Percentiles rank a stretch among this genome's conserved stretches.
Evolutionary conservation across 2,113 vertebrate species (phyloP).

Genomic region (Grammomys surdaster): DNA sequence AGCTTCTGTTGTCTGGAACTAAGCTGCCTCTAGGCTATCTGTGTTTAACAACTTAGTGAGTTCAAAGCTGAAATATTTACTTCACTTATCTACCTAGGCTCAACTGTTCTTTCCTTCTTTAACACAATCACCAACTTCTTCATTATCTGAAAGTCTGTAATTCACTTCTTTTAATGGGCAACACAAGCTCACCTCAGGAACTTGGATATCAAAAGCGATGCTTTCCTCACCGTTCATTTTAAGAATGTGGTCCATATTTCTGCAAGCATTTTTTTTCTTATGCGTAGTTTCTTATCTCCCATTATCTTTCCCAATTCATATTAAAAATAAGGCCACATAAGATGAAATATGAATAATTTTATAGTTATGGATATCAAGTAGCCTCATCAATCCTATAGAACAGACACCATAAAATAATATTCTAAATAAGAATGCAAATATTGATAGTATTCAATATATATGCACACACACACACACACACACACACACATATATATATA

Average conservation of each 20-base stretch:
- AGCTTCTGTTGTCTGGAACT: slow-evolving; percentile 7
- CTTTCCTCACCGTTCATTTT: not conserved
- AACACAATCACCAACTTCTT: not conserved
- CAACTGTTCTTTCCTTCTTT: not conserved
- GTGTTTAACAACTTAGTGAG: not conserved
- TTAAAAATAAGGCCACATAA: not conserved
- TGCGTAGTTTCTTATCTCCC: not conserved
- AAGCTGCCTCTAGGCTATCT: slow-evolving; percentile 29
- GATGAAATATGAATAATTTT: slow-evolving; percentile 37
- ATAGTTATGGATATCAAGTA: not conserved
- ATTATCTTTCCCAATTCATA: not conserved
- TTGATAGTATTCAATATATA: not conserved
- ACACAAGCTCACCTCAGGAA: not conserved
- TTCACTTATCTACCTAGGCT: not conserved
- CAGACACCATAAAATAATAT: not conserved
- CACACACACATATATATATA: not conserved
- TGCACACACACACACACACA: no score
- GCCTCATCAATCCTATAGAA: slow-evolving; percentile 19
- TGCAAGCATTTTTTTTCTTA: not conserved
- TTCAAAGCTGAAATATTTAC: slow-evolving; percentile 38
- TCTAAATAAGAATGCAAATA: not conserved
- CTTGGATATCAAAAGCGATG: not conserved
- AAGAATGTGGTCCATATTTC: not conserved
- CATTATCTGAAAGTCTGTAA: not conserved
- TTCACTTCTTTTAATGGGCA: slow-evolving; percentile 1